Evolutionary conservation across 2,797 vertebrate genomes (phyloP).

Genomic region (Cossypha caffra): DNA sequence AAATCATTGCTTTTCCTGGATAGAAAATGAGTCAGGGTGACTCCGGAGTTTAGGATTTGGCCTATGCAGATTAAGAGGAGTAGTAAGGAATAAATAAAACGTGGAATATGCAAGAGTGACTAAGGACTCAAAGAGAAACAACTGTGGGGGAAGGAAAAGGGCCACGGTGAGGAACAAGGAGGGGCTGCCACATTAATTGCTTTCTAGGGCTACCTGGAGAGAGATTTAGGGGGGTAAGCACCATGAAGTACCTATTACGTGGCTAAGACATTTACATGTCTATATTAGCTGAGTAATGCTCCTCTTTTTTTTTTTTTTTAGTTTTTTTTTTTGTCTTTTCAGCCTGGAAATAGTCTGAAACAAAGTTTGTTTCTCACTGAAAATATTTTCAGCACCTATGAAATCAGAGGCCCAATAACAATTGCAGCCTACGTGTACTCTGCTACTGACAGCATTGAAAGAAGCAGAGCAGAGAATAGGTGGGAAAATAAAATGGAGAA

Average conservation of each 20-base stretch:
- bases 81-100: constrained; percentile 42
- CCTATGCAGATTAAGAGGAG: constrained; percentile 35
- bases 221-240: neutral
- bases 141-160: neutral
- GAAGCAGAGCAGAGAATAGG: neutral
- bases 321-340: neutral
- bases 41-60: neutral
- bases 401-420: neutral
- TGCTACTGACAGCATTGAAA: neutral
- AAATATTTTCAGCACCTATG: neutral
- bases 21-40: constrained; percentile 62
- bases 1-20: neutral
- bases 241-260: neutral
- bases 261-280: neutral
- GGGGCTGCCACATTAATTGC: neutral
- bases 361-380: neutral
- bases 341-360: neutral
- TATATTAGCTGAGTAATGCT: neutral
- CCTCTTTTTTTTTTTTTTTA: neutral
- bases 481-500: neutral
- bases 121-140: constrained; percentile 5
- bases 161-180: neutral
- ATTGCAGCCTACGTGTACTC: neutral
- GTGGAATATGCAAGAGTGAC: neutral
- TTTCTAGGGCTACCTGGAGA: neutral